These are phyloP conservation scores for Lasioglossum marginatum DNA, from an alignment of 2,888 invertebrate species.

Conservation along the genomic window DNA sequence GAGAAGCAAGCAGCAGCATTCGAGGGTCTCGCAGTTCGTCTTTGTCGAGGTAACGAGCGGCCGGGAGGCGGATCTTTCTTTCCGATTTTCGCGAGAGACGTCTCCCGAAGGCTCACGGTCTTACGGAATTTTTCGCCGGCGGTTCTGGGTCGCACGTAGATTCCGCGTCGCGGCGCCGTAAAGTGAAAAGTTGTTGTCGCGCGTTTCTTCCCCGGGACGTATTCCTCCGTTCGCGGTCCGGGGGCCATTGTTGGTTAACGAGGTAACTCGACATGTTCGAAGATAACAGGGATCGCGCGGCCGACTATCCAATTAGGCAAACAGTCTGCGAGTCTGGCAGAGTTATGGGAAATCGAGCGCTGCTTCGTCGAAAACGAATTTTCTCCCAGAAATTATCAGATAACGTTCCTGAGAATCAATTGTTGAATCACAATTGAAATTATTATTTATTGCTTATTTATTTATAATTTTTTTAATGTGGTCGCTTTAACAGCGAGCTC, in stretches of 20 bases:
- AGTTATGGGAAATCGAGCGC: constrained; percentile 37
- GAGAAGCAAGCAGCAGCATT: neutral
- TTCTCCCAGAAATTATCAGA: neutral
- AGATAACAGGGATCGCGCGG: constrained; percentile 82
- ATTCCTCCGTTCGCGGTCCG: constrained; percentile 56
- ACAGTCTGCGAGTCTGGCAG: constrained; percentile 67
- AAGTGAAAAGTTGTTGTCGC: constrained; percentile 80
- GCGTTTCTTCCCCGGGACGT: constrained; percentile 47
- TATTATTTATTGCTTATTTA: too few relatives aligned
- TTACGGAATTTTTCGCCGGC: constrained; percentile 50
- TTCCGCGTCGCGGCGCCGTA: constrained; percentile 64
- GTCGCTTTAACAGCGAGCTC: too few relatives aligned
- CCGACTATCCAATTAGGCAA: constrained; percentile 74
- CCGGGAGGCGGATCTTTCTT: neutral
- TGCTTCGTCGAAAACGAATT: neutral
- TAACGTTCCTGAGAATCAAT: too few relatives aligned
- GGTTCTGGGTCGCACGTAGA: neutral
- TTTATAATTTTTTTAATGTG: too few relatives aligned
- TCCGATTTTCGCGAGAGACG: constrained; percentile 8
- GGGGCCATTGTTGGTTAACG: constrained; percentile 81
- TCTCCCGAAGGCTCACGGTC: constrained; percentile 2
- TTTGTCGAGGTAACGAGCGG: constrained; percentile 18
- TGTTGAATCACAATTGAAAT: too few relatives aligned
- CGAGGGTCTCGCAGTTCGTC: constrained; percentile 18
- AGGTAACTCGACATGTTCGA: constrained; percentile 83